Percentiles rank a stretch among this genome's conserved stretches.
These are phyloP conservation scores for Ganaspis sp. DNA, from an alignment of 1,140 invertebrate species.

Conservation along the genomic window DNA sequence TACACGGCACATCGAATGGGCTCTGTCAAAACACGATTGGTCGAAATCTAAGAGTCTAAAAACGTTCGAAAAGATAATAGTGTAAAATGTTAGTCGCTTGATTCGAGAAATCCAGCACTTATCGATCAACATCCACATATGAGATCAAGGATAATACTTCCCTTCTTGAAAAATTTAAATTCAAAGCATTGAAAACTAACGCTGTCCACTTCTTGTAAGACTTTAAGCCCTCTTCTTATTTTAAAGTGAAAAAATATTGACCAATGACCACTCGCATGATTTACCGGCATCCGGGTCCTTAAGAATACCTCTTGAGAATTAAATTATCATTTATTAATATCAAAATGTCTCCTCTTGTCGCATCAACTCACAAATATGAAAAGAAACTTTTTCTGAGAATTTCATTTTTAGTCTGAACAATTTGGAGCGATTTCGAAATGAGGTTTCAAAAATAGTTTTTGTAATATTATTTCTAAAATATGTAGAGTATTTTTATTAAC, in stretches of 20 bases:
- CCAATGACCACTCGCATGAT: conserved; percentile 9
- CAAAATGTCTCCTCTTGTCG: not conserved
- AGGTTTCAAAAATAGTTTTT: not conserved
- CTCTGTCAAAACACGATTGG: conserved; percentile 27
- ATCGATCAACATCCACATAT: not conserved
- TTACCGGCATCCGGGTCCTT: not conserved
- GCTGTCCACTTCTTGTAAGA: conserved; percentile 5
- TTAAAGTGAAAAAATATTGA: not conserved
- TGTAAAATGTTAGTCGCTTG: not conserved
- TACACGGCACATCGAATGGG: conserved; percentile 20
- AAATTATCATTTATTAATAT: conserved; percentile 22
- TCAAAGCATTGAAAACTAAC: not conserved
- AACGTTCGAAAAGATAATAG: not conserved
- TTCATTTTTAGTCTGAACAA: not conserved
- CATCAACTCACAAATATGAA: not conserved
- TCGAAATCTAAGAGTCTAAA: not conserved
- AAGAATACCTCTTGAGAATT: conserved; percentile 11
- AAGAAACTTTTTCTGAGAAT: not conserved
- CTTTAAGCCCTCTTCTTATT: not conserved
- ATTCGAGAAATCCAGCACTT: not conserved
- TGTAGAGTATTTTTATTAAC: too few species aligned
- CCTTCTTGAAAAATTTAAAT: not conserved
- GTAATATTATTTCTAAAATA: not conserved
- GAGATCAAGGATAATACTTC: not conserved
- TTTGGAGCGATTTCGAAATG: not conserved